Evolutionary conservation across 2,797 vertebrate species (phyloP).

Genomic region (Myoxocephalus aenaeus): DNA sequence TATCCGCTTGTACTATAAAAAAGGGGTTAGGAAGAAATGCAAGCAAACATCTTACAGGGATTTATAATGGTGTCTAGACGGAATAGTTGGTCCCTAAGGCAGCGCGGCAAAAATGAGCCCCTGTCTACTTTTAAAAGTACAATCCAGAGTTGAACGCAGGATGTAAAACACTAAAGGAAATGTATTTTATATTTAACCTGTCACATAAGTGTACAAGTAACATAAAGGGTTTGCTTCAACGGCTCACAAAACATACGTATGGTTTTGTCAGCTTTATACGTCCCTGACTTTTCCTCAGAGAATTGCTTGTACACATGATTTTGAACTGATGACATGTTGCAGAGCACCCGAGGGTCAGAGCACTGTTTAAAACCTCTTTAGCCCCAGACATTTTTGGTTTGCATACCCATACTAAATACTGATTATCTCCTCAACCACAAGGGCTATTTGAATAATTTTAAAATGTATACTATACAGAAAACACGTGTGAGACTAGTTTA

Average conservation of each 20-base stretch:
- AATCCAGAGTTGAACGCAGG: constrained; percentile 10
- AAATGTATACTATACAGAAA: too few species aligned
- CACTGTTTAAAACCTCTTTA: too few species aligned
- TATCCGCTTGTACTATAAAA: constrained; percentile 23
- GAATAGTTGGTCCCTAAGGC: constrained; percentile 34
- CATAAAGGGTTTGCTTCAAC: constrained; percentile 7
- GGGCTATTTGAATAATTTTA: too few species aligned
- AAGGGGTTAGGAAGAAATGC: constrained; percentile 21
- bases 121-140: constrained; percentile 13
- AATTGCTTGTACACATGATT: background rate
- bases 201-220: background rate
- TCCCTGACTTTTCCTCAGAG: background rate
- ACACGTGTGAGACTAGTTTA: too few species aligned
- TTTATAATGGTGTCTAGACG: constrained; percentile 61
- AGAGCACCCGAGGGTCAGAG: background rate
- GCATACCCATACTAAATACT: too few species aligned
- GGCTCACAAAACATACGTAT: background rate
- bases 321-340: background rate
- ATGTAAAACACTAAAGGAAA: background rate
- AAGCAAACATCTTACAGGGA: constrained; percentile 39
- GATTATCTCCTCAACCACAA: too few species aligned
- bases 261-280: background rate
- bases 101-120: constrained; percentile 6
- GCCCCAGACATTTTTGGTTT: too few species aligned
- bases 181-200: background rate